phyloP scores from a whole-genome alignment of 2,888 invertebrate species.

The Tiphia femorata region DNA sequence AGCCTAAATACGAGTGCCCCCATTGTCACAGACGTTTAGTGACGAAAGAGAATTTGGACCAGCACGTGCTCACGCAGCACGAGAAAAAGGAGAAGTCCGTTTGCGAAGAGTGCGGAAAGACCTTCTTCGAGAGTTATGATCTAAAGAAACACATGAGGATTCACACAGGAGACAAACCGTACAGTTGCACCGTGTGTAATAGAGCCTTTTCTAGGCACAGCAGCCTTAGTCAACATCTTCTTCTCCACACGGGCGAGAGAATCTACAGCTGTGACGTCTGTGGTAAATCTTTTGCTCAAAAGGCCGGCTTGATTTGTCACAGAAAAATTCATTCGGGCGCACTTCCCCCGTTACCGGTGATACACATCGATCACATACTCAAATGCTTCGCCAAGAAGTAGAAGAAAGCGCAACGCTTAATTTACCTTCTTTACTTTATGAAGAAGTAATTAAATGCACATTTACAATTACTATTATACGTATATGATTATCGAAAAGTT shows the following conservation, averaged over 20 bases:
- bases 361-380: slow-evolving; percentile 44
- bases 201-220: slow-evolving; percentile 42
- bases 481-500: too few species aligned
- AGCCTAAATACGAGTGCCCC: slow-evolving; percentile 39
- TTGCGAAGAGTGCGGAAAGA: slow-evolving; percentile 53
- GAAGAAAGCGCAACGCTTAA: background rate
- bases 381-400: slow-evolving; percentile 38
- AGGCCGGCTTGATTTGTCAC: slow-evolving; percentile 48
- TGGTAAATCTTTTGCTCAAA: slow-evolving; percentile 44
- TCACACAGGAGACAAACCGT: slow-evolving; percentile 47
- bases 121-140: slow-evolving; percentile 39
- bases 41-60: slow-evolving; percentile 38
- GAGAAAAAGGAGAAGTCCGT: slow-evolving; percentile 35
- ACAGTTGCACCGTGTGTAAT: slow-evolving; percentile 39
- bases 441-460: too few species aligned
- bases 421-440: background rate
- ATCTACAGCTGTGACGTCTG: slow-evolving; percentile 47
- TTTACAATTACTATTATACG: too few species aligned
- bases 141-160: slow-evolving; percentile 44
- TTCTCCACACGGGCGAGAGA: slow-evolving; percentile 44
- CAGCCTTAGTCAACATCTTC: slow-evolving; percentile 39
- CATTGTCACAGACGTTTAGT: slow-evolving; percentile 31
- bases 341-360: slow-evolving; percentile 39
- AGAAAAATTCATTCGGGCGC: slow-evolving; percentile 47
- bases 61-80: slow-evolving; percentile 40